These are phyloP conservation scores for Lagorchestes hirsutus DNA, from an alignment of 2,797 vertebrate species.

Conservation along the genomic window DNA sequence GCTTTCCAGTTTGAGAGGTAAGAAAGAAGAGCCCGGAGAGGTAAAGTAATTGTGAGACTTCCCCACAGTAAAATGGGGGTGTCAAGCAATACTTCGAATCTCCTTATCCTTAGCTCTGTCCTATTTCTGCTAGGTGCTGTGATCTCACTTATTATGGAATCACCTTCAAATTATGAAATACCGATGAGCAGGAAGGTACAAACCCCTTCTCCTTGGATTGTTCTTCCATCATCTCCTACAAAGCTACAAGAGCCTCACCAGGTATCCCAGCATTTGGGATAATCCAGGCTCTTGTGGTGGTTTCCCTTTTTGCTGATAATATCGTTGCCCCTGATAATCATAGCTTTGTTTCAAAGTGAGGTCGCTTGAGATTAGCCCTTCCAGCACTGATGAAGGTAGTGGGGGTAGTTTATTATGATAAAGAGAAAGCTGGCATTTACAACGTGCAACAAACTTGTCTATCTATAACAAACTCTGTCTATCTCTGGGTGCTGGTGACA, in stretches of 20 bases:
- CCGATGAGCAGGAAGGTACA: not conserved
- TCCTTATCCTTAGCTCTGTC: not conserved
- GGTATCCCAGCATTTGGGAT: not conserved
- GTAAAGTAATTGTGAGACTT: not conserved
- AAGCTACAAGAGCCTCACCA: conserved; percentile 40
- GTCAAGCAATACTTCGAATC: not conserved
- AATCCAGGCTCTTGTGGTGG: not conserved
- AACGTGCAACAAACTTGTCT: not conserved
- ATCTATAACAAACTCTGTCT: not conserved
- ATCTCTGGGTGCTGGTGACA: not conserved
- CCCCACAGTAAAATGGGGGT: not conserved
- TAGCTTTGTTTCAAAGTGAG: too few relatives aligned
- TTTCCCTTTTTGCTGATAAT: not conserved
- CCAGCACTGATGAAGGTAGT: not conserved
- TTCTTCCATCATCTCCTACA: conserved; percentile 4
- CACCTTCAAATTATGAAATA: not conserved
- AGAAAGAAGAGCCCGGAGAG: not conserved
- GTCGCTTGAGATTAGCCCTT: not conserved
- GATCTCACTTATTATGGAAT: not conserved
- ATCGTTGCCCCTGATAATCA: not conserved
- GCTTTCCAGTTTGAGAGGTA: not conserved
- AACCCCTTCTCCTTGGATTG: conserved; percentile 2
- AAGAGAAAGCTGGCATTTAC: not conserved
- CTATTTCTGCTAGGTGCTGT: not conserved
- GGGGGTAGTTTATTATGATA: not conserved